Base-by-base conservation (phyloP, 1,140 invertebrate species). In the Bombus waltoni region DNA sequence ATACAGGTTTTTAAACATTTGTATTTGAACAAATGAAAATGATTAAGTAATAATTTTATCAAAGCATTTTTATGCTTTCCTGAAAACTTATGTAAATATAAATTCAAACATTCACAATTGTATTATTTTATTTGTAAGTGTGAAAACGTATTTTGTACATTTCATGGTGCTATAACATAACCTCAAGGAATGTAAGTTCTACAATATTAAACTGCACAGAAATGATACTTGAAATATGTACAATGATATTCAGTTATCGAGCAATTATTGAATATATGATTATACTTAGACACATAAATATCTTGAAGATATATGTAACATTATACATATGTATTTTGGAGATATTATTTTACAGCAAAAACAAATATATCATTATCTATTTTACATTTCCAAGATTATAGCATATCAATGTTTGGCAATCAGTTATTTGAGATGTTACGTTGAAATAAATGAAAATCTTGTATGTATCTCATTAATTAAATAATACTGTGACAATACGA, bases 161-260 rank as follows among this genome's bases (percentile, higher is more conserved):
- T 87, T 53, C 95, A 88, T 13, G 95, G 94, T 83, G 90, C 88
- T 95, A 94, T 92, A 94, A 90, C 74, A 73, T 82, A 90, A 89
- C 66, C n/a, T 77, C 71, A 81, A 84, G 89, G 89, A 90, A 90
- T 90, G 89, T 83, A 86, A 83, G 62, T 86, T 47, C 59, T 88
- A 88, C 35, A 83, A 38, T 86, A 83, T 86, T 72, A 44, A 66
- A 88, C 71, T 53, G 82, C 47, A 66, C 94, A 93, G 11, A 95
- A 93, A 92, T 94, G 93, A 94, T 94, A 93, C 93, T 91, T 91
- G 93, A 89, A 77, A 72, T 92, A 91, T 92, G 59, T 92, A 92
- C 91, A 92, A 92, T 89, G 77, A 83, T 44, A 35, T 57, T 87
- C 42, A 83, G 59, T 85, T 80, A 79, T 44, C 18, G n/a, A 62